Evolutionary conservation across 2,797 vertebrate genomes (phyloP), one percentile per base, ranked within the genome.

Genomic region (Protosalanx chinensis): DNA sequence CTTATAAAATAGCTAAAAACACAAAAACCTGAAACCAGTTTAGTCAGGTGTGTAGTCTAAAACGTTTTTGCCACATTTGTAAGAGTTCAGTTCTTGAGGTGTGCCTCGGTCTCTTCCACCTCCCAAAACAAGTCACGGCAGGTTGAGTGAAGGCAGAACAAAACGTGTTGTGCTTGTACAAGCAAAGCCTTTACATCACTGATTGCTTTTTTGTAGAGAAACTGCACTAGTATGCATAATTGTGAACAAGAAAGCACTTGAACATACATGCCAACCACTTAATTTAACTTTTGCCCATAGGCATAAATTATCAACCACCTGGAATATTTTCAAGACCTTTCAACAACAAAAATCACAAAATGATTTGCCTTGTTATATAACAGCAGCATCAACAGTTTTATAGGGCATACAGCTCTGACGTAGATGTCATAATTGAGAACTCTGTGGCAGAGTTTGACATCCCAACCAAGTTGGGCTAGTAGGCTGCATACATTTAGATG

Each of bases 121-220:
- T 85, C 77, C 74, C 67, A 57, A 59, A 83, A 83, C 92, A 91
- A 92, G 92, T 92, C 83, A 71, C 57, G 81, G 83, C 92, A 92
- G 67, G 91, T 78, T 61, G 76, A 78, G 67, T 37, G 46, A 77
- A 71, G 85, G 85, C 86, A 87, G 74, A 88, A 72, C 86, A 77
- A 89, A 82, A 89, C 89, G 77, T 18, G 87, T 73, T 63, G 41
- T 57, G 12, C 75, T 57, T 85, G 72, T 86, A 89, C 85, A 72
- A 79, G 76, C 67, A 81, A 71, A 74, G 32, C 75, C 78, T 70
- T 80, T 84, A 77, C 78, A 77, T 78, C 72, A 75, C 77, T 84
- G 82, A 80, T 77, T 70, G 74, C 78, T 79, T 66, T 72, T 13
- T 12, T 33, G 57, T 63, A 57, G 46, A 32, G 3, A 51, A 67